These are phyloP conservation scores for Leptothorax acervorum DNA, from an alignment of 2,888 invertebrate genomes.

Conservation along the genomic window DNA sequence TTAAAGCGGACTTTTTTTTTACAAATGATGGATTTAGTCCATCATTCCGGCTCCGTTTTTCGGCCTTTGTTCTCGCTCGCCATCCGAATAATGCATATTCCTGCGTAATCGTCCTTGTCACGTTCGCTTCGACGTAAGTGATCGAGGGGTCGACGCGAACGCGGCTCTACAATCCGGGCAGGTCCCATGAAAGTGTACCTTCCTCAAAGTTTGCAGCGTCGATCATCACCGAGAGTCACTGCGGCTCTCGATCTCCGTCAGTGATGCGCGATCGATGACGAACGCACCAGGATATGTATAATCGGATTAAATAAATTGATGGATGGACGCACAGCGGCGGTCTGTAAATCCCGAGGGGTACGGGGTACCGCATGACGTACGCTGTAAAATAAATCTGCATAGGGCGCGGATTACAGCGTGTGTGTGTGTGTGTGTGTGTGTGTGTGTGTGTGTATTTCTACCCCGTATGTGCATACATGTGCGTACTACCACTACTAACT, in stretches of 20 bases:
- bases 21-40: neutral
- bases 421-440: conserved; percentile 8
- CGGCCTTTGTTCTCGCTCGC: too few relatives aligned
- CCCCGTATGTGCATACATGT: neutral
- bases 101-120: neutral
- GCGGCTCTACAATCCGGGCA: neutral
- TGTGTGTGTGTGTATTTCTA: conserved; percentile 20
- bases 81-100: neutral
- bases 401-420: conserved; percentile 73
- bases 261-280: conserved; percentile 76
- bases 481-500: neutral
- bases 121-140: conserved; percentile 3
- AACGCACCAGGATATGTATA: conserved; percentile 77
- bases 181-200: conserved; percentile 18
- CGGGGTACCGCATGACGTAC: conserved; percentile 70
- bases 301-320: conserved; percentile 83
- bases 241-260: conserved; percentile 59
- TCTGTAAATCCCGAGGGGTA: conserved; percentile 74
- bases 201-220: conserved; percentile 39
- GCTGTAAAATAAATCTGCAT: conserved; percentile 80
- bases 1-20: neutral
- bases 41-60: neutral
- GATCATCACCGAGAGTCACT: conserved; percentile 56
- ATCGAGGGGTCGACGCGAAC: conserved; percentile 2
- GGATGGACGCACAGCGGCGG: conserved; percentile 77